A percentile compares a stretch with the other conserved stretches of the same genome.
Evolutionary conservation across 92 coral and sea anemone species (phyloP).

Genomic region (Pocillopora grandis): DNA sequence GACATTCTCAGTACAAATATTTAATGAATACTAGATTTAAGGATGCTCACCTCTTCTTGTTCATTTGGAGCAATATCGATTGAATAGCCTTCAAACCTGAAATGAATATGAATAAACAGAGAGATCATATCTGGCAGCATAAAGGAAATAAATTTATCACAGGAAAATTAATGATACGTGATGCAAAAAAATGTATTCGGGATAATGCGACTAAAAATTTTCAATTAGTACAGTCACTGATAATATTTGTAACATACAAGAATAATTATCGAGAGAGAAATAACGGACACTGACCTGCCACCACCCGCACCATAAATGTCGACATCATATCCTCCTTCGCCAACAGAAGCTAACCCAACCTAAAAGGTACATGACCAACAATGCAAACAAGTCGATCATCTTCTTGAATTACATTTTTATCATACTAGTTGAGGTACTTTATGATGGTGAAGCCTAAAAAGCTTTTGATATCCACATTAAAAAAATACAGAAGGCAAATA

Average conservation of each 20-base stretch:
- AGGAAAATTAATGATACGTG: not conserved
- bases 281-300: constrained; percentile 58
- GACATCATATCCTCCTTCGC: constrained; percentile 78
- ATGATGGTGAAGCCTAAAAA: not conserved
- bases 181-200: no score
- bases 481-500: not conserved
- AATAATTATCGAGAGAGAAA: not conserved
- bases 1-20: not conserved
- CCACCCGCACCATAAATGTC: constrained; percentile 93
- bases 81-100: constrained; percentile 93
- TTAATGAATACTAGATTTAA: not conserved
- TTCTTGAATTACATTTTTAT: no score
- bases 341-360: constrained; percentile 96
- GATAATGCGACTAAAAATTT: no score
- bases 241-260: not conserved
- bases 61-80: constrained; percentile 95
- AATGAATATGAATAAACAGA: not conserved
- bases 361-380: constrained; percentile 14
- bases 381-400: not conserved
- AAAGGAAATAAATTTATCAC: not conserved
- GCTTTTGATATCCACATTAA: not conserved
- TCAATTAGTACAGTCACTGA: no score
- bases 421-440: no score
- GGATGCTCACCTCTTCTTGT: constrained; percentile 85
- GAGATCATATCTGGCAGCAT: not conserved